Base-by-base conservation (phyloP, 1,140 invertebrate genomes). In the Varroa destructor region DNA sequence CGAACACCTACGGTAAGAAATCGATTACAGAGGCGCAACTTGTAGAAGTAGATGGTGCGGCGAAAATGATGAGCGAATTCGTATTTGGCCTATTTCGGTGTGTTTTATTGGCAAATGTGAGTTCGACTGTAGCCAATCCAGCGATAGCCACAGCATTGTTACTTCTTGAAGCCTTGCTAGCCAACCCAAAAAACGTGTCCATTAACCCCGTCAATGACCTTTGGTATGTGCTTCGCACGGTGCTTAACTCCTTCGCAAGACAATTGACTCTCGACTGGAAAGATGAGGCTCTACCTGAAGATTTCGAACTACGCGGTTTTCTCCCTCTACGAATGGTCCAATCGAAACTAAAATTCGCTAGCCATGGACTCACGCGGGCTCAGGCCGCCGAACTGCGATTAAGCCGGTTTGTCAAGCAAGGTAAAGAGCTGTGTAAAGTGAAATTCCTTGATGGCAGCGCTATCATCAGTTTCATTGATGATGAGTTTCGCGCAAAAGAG, bases 221-320 rank as follows among this genome's bases (percentile, higher is more conserved):
- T 64, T 72, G 54, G 43, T 72, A 72, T n/a, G 43, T 72, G 1
- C 57, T 56, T n/a, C 71, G 56, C 56, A 72, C 57, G 56, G 56
- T 72, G 10, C 54, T 57, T 1, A 55, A 71, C 55, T 46, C 14
- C 1, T 72, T 73, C 25, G n/a, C 55, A 37, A 14, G 43, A 46
- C 36, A 64, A 36, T 73, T 72, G 77, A 72, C 76, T 82, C 81
- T 71, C 76, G 89, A 87, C 86, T 82, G 80, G 77, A 72, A 67
- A 42, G 77, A 79, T 72, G 80, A 86, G 57, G 87, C 89, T 46
- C 79, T 91, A 70, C 85, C 87, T 43, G 88, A 90, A 81, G 89
- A 91, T 78, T 85, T 84, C 77, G 87, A 89, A 77, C 79, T 91
- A 36, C 84, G 89, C 77, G 88, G 88, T 37, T 91, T 90, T 79